Conservation (phyloP, 2,113 vertebrate species). For the Neotragus moschatus region DNA sequence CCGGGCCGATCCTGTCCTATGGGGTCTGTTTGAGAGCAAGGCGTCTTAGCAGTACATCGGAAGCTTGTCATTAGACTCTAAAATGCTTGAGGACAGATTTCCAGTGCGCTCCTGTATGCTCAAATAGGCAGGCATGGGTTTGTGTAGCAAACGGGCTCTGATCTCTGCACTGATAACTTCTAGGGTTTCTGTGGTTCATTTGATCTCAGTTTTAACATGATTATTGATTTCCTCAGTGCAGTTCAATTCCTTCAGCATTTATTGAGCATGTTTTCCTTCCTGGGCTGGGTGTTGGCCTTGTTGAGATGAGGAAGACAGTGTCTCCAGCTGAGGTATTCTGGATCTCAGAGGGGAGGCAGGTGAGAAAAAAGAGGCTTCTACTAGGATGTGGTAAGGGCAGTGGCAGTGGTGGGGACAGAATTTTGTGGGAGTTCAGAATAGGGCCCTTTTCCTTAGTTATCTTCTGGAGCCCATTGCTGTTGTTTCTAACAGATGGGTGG, state of each 20-base stretch:
- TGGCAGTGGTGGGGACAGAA: not conserved
- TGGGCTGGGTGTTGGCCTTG: not conserved
- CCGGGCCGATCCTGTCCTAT: too few species aligned
- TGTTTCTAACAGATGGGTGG: not conserved
- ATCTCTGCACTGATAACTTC: not conserved
- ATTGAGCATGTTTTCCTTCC: not conserved
- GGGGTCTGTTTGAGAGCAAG: not conserved
- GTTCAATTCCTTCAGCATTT: not conserved
- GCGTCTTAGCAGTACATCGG: not conserved
- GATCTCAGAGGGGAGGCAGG: not conserved
- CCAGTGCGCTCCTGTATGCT: rapidly evolving
- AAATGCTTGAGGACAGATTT: not conserved
- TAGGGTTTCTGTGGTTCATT: not conserved
- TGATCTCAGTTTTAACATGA: not conserved
- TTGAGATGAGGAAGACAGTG: not conserved
- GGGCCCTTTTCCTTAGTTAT: not conserved
- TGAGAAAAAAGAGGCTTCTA: not conserved
- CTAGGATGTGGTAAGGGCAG: not conserved
- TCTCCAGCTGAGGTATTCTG: not conserved
- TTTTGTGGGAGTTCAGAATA: not conserved
- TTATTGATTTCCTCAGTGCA: not conserved
- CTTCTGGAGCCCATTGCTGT: not conserved
- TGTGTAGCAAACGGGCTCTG: too few species aligned
- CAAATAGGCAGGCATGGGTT: not conserved
- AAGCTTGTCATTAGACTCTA: not conserved